Percentiles rank a stretch among this genome's conserved stretches.
Conservation (phyloP, 2,888 invertebrate genomes). For the Drosophila greeni region DNA sequence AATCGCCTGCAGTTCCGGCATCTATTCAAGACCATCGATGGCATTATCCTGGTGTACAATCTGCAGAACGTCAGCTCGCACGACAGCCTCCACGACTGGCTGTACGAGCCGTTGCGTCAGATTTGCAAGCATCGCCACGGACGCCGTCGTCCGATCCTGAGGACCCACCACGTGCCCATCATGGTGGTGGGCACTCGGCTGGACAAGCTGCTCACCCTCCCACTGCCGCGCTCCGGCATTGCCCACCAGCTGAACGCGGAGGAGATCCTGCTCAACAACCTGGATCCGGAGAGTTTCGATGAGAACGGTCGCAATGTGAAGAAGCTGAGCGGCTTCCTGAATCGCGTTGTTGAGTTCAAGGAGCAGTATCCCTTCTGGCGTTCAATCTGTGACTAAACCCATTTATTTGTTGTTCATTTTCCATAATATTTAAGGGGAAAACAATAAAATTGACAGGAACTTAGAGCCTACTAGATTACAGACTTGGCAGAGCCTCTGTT, state of each 20-base stretch:
- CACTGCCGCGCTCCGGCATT: slow-evolving; percentile 35
- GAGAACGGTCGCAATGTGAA: slow-evolving; percentile 38
- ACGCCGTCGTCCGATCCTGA: slow-evolving; percentile 39
- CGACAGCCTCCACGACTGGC: slow-evolving; percentile 56
- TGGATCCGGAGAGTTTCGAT: slow-evolving; percentile 34
- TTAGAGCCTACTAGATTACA: no score
- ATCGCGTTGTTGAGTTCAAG: slow-evolving; percentile 58
- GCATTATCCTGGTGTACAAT: slow-evolving; percentile 55
- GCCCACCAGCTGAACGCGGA: slow-evolving; percentile 53
- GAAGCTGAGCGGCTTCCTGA: slow-evolving; percentile 50
- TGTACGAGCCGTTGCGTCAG: slow-evolving; percentile 49
- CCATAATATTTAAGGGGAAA: slow-evolving; percentile 9
- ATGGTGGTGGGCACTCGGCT: slow-evolving; percentile 58
- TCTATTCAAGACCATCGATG: slow-evolving; percentile 49
- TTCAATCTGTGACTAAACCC: neutral
- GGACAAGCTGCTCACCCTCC: slow-evolving; percentile 40
- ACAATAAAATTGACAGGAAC: neutral
- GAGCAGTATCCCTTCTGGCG: slow-evolving; percentile 41
- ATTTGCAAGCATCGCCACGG: slow-evolving; percentile 50
- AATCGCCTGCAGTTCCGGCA: slow-evolving; percentile 26
- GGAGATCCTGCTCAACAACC: slow-evolving; percentile 49
- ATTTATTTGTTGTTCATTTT: neutral
- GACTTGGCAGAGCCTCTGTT: no score
- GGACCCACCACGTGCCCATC: slow-evolving; percentile 51
- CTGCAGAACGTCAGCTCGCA: slow-evolving; percentile 50